Conservation (phyloP, 2,113 vertebrate species). For the Brienomyrus brachyistius region DNA sequence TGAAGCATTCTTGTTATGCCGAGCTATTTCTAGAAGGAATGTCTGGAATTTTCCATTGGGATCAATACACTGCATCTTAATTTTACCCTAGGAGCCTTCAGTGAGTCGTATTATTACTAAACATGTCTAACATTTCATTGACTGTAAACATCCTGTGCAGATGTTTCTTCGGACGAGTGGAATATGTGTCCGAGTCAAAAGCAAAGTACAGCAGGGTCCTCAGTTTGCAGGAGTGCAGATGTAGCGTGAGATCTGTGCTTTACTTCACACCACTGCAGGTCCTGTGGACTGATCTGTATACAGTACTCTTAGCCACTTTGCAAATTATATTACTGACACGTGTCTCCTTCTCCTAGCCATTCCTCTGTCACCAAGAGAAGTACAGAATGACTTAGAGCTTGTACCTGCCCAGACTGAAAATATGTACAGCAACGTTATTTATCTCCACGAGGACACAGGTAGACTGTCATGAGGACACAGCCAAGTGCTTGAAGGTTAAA, state of each 20-base stretch:
- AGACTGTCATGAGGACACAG: background rate
- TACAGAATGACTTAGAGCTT: background rate
- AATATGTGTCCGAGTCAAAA: background rate
- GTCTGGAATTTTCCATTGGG: background rate
- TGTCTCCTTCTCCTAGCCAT: background rate
- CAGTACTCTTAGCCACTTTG: background rate
- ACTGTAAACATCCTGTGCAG: background rate
- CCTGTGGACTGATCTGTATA: background rate
- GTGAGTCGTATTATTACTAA: background rate
- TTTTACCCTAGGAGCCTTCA: background rate
- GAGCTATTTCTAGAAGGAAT: background rate
- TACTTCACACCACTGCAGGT: background rate
- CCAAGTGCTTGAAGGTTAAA: background rate
- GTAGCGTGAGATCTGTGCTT: background rate
- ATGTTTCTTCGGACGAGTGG: background rate
- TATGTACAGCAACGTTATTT: background rate
- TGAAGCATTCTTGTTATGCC: background rate
- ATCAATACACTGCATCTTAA: background rate
- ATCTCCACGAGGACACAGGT: background rate
- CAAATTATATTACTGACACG: background rate
- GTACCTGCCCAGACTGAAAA: background rate
- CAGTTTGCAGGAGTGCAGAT: background rate
- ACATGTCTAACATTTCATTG: too few species aligned
- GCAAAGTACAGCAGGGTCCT: background rate
- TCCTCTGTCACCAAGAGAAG: background rate